These are phyloP conservation scores for Vicugna pacos DNA, from an alignment of 2,113 vertebrate genomes.

Conservation along the genomic window DNA sequence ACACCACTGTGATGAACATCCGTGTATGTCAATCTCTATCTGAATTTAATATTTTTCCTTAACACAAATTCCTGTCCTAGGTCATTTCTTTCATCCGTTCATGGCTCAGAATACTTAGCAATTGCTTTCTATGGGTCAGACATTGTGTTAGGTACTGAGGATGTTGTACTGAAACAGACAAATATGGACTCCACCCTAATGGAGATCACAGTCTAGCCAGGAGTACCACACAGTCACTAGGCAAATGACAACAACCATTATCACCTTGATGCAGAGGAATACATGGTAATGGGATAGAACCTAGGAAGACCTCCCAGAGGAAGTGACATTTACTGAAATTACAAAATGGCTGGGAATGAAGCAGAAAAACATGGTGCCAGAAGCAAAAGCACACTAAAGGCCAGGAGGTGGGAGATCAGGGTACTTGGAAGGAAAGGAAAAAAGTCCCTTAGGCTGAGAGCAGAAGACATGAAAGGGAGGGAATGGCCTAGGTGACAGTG, in stretches of 20 bases:
- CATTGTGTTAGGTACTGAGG: neutral
- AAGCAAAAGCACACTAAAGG: neutral
- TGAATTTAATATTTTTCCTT: constrained; percentile 8
- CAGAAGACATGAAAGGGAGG: neutral
- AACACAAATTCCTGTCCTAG: neutral
- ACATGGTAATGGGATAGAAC: neutral
- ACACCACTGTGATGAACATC: neutral
- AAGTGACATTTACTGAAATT: neutral
- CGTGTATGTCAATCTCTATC: neutral
- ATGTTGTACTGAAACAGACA: neutral
- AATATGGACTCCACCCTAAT: neutral
- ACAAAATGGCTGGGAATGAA: neutral
- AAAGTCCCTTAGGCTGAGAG: neutral
- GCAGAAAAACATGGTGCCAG: neutral
- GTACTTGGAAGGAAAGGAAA: neutral
- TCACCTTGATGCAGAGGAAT: neutral
- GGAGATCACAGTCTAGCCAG: neutral
- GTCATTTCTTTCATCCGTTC: neutral
- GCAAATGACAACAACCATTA: neutral
- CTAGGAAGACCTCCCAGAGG: neutral
- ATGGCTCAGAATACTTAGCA: neutral
- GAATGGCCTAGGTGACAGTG: neutral
- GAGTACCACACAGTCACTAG: neutral
- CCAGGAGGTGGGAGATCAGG: neutral
- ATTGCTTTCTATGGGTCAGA: neutral